These are phyloP conservation scores for Eupleurogrammus muticus DNA, from an alignment of 2,797 vertebrate species.

Conservation along the genomic window DNA sequence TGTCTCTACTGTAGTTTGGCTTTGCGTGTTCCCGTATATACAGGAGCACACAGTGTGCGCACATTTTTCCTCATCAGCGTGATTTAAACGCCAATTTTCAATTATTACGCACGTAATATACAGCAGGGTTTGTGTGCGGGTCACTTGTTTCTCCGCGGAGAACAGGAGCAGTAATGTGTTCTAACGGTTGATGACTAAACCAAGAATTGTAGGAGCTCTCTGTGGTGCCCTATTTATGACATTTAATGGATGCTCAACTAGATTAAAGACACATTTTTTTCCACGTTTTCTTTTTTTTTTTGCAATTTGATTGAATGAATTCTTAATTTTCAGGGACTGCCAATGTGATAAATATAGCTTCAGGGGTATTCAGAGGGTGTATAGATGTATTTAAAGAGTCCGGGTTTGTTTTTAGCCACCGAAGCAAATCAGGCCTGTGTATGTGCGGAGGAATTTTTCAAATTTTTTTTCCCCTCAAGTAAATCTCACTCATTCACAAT, in stretches of 20 bases:
- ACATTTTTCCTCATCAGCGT: constrained; percentile 25
- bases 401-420: constrained; percentile 27
- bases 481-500: background rate
- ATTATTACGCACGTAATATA: constrained; percentile 30
- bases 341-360: constrained; percentile 24
- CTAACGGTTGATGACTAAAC: constrained; percentile 35
- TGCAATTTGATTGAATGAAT: constrained; percentile 27
- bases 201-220: constrained; percentile 47
- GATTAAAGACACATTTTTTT: constrained; percentile 34
- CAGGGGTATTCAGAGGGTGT: constrained; percentile 11
- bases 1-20: constrained; percentile 56
- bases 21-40: constrained; percentile 46
- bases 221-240: constrained; percentile 42
- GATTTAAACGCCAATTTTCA: constrained; percentile 43
- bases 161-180: constrained; percentile 38
- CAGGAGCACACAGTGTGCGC: constrained; percentile 13
- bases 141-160: constrained; percentile 49
- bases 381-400: constrained; percentile 19
- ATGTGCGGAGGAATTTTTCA: background rate
- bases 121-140: constrained; percentile 35
- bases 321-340: constrained; percentile 37
- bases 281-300: background rate
- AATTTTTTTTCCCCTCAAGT: constrained; percentile 6
- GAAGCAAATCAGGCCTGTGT: constrained; percentile 6
- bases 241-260: constrained; percentile 51